These are phyloP conservation scores for Diorhabda sublineata DNA, from an alignment of 1,140 invertebrate genomes.

Conservation along the genomic window DNA sequence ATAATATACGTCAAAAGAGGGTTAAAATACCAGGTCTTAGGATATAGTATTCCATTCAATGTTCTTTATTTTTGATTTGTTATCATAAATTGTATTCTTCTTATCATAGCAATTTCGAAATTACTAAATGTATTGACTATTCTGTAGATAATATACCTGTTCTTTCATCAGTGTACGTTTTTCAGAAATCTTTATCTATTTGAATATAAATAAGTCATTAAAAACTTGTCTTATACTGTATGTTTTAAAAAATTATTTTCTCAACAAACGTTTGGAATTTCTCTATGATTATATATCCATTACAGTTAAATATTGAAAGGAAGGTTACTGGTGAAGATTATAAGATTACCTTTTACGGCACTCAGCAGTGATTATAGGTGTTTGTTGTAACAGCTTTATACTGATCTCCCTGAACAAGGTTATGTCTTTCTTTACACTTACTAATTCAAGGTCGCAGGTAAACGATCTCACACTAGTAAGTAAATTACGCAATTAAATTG, in stretches of 20 bases:
- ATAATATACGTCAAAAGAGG: too few relatives aligned
- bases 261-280: neutral
- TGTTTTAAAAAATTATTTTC: neutral
- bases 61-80: too few relatives aligned
- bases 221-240: neutral
- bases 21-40: too few relatives aligned
- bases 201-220: too few relatives aligned
- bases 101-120: too few relatives aligned
- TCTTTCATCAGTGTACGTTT: too few relatives aligned
- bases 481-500: too few relatives aligned
- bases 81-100: too few relatives aligned
- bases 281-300: slow-evolving; percentile 11
- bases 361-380: slow-evolving; percentile 13
- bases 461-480: neutral
- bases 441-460: neutral
- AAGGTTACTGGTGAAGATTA: neutral
- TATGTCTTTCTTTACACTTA: neutral
- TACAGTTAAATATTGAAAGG: slow-evolving; percentile 7
- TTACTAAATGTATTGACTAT: too few relatives aligned
- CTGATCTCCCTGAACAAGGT: neutral
- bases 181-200: too few relatives aligned
- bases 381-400: slow-evolving; percentile 7
- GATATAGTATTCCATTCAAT: too few relatives aligned
- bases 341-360: neutral
- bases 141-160: too few relatives aligned